Conservation (phyloP, 1,140 invertebrate species). For the Leptoteleia sp. region DNA sequence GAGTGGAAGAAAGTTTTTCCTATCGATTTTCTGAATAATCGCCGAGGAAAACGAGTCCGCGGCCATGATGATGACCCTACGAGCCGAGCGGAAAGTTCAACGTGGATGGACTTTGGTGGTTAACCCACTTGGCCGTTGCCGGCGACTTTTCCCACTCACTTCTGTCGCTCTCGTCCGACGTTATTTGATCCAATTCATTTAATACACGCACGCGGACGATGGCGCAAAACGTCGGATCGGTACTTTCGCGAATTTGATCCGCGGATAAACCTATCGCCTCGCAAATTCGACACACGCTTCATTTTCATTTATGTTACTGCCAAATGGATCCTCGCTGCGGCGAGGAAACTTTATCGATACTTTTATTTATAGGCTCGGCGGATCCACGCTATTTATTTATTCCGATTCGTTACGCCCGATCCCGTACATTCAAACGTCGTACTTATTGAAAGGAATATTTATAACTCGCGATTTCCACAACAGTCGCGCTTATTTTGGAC, state of each 20-base stretch:
- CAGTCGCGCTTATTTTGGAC: too few species aligned
- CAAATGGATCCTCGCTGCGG: too few species aligned
- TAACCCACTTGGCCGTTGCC: conserved; percentile 73
- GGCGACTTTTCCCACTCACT: conserved; percentile 65
- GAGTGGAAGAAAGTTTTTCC: conserved; percentile 36
- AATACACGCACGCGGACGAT: too few species aligned
- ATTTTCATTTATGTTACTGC: background rate
- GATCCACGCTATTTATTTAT: too few species aligned
- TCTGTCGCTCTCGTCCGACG: conserved; percentile 46
- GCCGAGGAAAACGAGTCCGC: conserved; percentile 25
- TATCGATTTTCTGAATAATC: conserved; percentile 63
- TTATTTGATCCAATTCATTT: conserved; percentile 14
- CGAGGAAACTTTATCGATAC: too few species aligned
- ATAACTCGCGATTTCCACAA: too few species aligned
- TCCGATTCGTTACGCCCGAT: too few species aligned
- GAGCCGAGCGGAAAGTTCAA: conserved; percentile 68
- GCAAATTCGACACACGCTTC: background rate
- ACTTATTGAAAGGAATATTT: too few species aligned
- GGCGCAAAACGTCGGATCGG: background rate
- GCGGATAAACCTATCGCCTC: background rate
- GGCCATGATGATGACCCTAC: conserved; percentile 66
- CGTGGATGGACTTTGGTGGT: conserved; percentile 71
- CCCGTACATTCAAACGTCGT: too few species aligned
- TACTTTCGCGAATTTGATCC: conserved; percentile 1
- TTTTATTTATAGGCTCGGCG: background rate